A percentile compares a stretch with the other conserved stretches of the same genome.
Conservation (phyloP, 2,113 vertebrate genomes). For the Urocolius indicus region DNA sequence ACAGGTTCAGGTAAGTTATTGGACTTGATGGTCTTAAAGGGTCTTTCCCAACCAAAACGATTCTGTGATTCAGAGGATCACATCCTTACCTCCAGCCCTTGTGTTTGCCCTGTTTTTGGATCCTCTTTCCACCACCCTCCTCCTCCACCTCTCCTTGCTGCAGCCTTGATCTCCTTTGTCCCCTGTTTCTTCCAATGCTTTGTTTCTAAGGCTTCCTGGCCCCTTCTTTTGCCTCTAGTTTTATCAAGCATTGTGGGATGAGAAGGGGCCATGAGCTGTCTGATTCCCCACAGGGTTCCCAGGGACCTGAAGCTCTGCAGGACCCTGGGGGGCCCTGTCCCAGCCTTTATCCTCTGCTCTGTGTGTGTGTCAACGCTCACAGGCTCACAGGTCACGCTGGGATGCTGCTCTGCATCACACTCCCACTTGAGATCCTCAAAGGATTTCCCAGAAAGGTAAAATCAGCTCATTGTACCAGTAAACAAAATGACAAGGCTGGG, state of each 20-base stretch:
- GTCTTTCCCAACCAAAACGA: no score
- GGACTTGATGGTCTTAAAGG: no score
- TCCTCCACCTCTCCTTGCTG: no score
- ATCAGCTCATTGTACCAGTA: not conserved
- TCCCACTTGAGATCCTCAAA: not conserved
- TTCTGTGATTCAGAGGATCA: no score
- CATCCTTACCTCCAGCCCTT: no score
- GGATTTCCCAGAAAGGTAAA: not conserved
- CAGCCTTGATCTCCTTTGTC: no score
- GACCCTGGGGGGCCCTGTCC: not conserved
- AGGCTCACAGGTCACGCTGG: not conserved
- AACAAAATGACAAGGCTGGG: not conserved
- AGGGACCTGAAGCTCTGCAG: not conserved
- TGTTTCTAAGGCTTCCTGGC: not conserved
- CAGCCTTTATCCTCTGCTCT: not conserved
- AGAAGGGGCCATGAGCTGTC: fast-evolving
- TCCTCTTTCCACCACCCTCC: no score
- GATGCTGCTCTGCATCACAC: not conserved
- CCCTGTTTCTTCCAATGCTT: fast-evolving
- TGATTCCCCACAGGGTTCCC: not conserved
- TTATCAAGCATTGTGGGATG: not conserved
- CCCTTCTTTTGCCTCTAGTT: not conserved
- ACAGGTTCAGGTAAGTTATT: not conserved
- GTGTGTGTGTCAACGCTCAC: fast-evolving
- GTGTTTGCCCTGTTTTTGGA: no score